Evolutionary conservation across 2,888 invertebrate genomes (phyloP).

Genomic region (Hemithea aestivaria): DNA sequence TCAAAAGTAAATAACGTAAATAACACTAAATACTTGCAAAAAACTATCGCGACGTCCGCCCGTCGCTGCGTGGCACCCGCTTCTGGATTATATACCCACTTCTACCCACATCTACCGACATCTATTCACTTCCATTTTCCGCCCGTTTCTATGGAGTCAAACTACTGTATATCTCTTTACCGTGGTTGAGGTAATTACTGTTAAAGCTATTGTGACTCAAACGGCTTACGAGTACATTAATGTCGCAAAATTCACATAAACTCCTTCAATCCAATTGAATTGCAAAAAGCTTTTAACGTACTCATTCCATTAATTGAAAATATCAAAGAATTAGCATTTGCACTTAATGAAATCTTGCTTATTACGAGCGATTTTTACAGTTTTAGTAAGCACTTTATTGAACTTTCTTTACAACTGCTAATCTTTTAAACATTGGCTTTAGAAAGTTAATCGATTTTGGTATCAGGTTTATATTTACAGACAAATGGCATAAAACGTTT

Average conservation of each 20-base stretch:
- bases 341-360: conserved; percentile 16
- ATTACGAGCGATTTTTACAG: conserved; percentile 1
- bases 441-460: conserved; percentile 36
- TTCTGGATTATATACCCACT: too few relatives aligned
- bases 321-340: conserved; percentile 29
- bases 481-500: conserved; percentile 33
- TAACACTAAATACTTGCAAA: too few relatives aligned
- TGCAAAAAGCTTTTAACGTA: conserved; percentile 40
- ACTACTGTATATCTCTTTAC: too few relatives aligned
- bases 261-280: conserved; percentile 25
- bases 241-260: conserved; percentile 22
- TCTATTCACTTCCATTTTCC: too few relatives aligned
- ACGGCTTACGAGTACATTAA: too few relatives aligned
- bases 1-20: too few relatives aligned
- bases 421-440: conserved; percentile 33
- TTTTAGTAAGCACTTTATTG: conserved; percentile 23
- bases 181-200: too few relatives aligned
- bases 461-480: conserved; percentile 31
- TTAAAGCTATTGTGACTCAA: too few relatives aligned
- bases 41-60: too few relatives aligned
- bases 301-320: conserved; percentile 26
- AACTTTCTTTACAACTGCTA: conserved; percentile 28
- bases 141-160: too few relatives aligned
- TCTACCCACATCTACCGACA: too few relatives aligned
- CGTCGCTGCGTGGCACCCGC: too few relatives aligned